phyloP scores from a whole-genome alignment of 1,140 invertebrate genomes.

The Latrodectus geometricus region DNA sequence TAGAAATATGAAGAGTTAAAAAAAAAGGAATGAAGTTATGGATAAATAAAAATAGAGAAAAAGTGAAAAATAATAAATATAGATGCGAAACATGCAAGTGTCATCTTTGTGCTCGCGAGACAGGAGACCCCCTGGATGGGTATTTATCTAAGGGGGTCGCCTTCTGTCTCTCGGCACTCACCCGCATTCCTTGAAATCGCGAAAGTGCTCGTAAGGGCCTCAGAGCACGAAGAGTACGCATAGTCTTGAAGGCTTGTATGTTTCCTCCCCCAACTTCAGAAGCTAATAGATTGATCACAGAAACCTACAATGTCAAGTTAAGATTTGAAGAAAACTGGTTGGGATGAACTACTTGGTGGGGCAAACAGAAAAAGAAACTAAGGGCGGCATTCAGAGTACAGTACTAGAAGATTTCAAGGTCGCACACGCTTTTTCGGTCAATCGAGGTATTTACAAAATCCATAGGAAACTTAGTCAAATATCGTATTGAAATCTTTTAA shows the following conservation, averaged over 20 bases:
- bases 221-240: slow-evolving; percentile 94
- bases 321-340: slow-evolving; percentile 65
- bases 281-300: slow-evolving; percentile 96
- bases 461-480: no score
- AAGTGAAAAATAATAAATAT: slow-evolving; percentile 16
- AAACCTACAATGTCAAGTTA: slow-evolving; percentile 82
- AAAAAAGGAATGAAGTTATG: slow-evolving; percentile 27
- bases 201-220: slow-evolving; percentile 91
- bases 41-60: slow-evolving; percentile 19
- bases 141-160: slow-evolving; percentile 12
- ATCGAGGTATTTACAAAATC: no score
- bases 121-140: slow-evolving; percentile 14
- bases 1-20: slow-evolving; percentile 10
- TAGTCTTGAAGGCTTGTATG: slow-evolving; percentile 98
- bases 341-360: slow-evolving; percentile 5
- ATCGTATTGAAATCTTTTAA: no score
- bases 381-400: no score
- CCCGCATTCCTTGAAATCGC: slow-evolving; percentile 98
- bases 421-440: no score
- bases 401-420: no score
- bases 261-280: slow-evolving; percentile 91
- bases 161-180: slow-evolving; percentile 74
- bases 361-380: neutral
- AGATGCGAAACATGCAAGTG: slow-evolving; percentile 56
- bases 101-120: slow-evolving; percentile 50